Conservation (phyloP, 2,797 vertebrate genomes). For the Rhabdomys pumilio region DNA sequence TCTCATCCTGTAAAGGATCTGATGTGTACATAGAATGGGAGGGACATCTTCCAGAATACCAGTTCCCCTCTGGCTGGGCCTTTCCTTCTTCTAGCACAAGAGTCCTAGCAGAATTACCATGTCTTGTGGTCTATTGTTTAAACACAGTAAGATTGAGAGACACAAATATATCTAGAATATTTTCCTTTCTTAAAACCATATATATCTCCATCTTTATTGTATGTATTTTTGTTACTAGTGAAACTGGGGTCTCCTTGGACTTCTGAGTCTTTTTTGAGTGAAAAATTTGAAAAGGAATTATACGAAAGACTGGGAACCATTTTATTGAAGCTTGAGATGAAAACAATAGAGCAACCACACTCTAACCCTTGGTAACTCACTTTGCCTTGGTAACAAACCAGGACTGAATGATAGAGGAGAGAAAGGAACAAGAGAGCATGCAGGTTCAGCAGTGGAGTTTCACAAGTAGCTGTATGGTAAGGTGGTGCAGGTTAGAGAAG, state of each 20-base stretch:
- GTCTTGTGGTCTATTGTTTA: neutral
- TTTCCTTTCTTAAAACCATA: neutral
- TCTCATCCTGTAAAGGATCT: neutral
- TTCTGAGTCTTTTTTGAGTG: too few species aligned
- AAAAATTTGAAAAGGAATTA: neutral
- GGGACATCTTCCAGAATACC: neutral
- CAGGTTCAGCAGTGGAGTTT: too few species aligned
- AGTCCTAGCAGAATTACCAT: neutral
- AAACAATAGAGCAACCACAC: too few species aligned
- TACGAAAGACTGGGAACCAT: neutral
- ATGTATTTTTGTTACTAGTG: neutral
- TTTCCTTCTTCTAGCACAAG: neutral
- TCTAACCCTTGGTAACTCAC: neutral
- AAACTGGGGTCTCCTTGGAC: neutral
- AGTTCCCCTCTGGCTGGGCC: neutral
- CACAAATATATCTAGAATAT: neutral
- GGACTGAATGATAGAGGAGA: neutral
- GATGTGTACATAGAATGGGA: neutral
- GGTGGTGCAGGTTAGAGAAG: too few species aligned
- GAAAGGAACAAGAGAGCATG: neutral
- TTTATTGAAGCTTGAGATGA: neutral
- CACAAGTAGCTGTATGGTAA: neutral
- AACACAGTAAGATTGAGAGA: neutral
- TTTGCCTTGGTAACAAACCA: neutral
- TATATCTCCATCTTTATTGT: neutral